Base-by-base conservation (phyloP, 2,797 vertebrate species). In the Sebastes variabilis region DNA sequence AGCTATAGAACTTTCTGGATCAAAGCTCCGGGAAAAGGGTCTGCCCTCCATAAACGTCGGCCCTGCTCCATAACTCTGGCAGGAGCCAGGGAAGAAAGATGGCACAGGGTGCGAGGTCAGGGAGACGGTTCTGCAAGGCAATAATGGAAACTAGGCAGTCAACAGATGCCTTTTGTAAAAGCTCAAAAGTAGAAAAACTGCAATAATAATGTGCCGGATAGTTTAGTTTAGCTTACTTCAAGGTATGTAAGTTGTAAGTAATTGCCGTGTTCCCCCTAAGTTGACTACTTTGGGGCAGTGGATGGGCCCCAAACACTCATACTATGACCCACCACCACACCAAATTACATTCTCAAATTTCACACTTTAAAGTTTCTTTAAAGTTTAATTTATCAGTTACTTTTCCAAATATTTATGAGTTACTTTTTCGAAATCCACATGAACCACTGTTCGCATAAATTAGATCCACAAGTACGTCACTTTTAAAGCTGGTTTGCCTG, bases 1-100 rank as follows among this genome's bases (percentile, higher is more conserved):
- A 80, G 80, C 85, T 85, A 62, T 84, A 86, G 85, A 92, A 91
- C 89, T 88, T 86, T 83, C 79, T 75, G 89, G 93, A 94, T 95
- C 94, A 95, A 94, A 95, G 94, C 92, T 81, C 83, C 8, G 52
- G 74, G 88, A 88, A 92, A 89, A 81, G 82, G 87, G 86, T 86
- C 85, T 85, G 86, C 87, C 91, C 90, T 92, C 90, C 82, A 86
- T 95, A 94, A 94, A 94, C 68, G 82, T 87, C 77, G 64, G 83
- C 74, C 75, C 79, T 59, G 87, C 90, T 88, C 81, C 87, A 90
- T 94, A 93, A 92, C 91, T 92, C 93, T 89, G 72, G 83, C 87
- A 85, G 90, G 82, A 85, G 85, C 70, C 83, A n/a, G 66, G 85
- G 84, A 90, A 89, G 92, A 93, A 91, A 91, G 88, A 90, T 90